phyloP scores from a whole-genome alignment of 1,140 invertebrate genomes.

The Zaprionus vittiger region DNA sequence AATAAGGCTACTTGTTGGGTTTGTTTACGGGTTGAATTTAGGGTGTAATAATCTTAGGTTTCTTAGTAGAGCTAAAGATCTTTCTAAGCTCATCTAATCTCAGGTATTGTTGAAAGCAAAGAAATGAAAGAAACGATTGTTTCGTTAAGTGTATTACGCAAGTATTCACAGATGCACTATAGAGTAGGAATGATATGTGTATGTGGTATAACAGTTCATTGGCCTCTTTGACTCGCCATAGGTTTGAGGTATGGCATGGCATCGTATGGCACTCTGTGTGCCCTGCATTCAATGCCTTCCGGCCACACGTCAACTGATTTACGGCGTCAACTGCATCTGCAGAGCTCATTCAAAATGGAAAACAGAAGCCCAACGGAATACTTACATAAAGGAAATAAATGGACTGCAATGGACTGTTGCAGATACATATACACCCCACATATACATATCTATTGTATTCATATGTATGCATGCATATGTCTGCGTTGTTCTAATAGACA shows the following conservation, averaged over 20 bases:
- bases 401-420: slow-evolving; percentile 42
- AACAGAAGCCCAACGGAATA: slow-evolving; percentile 57
- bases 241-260: slow-evolving; percentile 7
- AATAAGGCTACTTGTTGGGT: too few species aligned
- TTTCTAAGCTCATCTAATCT: not conserved
- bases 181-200: not conserved
- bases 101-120: not conserved
- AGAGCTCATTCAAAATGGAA: slow-evolving; percentile 62
- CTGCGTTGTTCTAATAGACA: slow-evolving; percentile 59
- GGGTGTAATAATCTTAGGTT: not conserved
- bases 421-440: slow-evolving; percentile 48
- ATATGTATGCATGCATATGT: not conserved
- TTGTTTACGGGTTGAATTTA: not conserved
- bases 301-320: slow-evolving; percentile 11
- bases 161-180: slow-evolving; percentile 12
- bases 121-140: slow-evolving; percentile 19
- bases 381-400: slow-evolving; percentile 35
- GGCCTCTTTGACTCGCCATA: slow-evolving; percentile 39
- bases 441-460: not conserved
- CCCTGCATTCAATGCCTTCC: slow-evolving; percentile 41
- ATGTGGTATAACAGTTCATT: slow-evolving; percentile 21
- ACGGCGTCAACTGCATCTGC: slow-evolving; percentile 55
- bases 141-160: slow-evolving; percentile 39
- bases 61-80: not conserved
- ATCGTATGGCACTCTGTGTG: slow-evolving; percentile 6